Base-by-base conservation (phyloP, 2,113 vertebrate genomes). In the Dromaius novaehollandiae region DNA sequence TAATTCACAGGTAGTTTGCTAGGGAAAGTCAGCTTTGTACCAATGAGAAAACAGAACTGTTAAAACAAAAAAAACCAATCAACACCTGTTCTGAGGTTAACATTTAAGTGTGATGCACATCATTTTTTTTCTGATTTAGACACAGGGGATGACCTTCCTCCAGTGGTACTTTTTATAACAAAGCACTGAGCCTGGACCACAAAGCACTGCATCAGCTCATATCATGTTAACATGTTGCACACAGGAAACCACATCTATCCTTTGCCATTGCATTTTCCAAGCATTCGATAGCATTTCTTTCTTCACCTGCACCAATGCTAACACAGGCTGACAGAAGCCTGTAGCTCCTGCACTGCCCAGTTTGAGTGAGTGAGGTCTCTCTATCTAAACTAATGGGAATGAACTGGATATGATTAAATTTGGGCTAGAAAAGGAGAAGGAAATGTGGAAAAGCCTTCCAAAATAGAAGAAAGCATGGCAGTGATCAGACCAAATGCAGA, bases 401-500 rank as follows among this genome's bases (percentile, higher is more conserved):
- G 9, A 69, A 60, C 28, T 28, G 26, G 25, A 7, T 8, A 7
- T 30, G 82, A 90, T 53, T 90, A 95, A 75, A 88, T 93, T 89
- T 88, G 82, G 34, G 9, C 34, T 84, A 55, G 55, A 73, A 66
- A 44, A 83, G 21, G 34, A 97, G 82, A 86, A 0, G 1, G 63
- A 77, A 90, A 75, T 78, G 21, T 68, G 46, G 51, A 81, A 86
- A 86, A 88, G 11, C 32, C 51, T 92, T 92, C 86, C 76, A 78
- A 93, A 92, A 78, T 48, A 74, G 65, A 70, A 71, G 38, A 90
- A 92, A 93, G 79, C 70, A 95, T 6, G 9, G 34, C 63, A 90
- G 58, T n/a, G 82, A 91, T 88, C 28, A 74, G 85, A 90, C 91
- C 78, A 95, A 96, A 94, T 2, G 10, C 71, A 90, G 91, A 93